Evolutionary conservation across 1,140 invertebrate species (phyloP).

Genomic region (Zophobas morio): DNA sequence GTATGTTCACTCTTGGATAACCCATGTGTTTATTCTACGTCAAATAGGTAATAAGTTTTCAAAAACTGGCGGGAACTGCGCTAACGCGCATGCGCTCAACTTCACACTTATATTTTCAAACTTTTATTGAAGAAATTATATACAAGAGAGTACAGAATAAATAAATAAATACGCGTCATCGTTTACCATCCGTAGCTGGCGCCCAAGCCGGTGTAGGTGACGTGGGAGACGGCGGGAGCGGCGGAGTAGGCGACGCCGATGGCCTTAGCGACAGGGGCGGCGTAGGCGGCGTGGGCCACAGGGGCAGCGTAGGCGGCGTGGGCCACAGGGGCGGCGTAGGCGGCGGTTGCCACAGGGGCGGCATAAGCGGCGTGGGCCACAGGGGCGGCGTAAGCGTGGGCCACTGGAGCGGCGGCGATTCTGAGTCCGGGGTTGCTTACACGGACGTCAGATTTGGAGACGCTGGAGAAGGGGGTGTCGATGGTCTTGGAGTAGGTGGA

Average conservation of each 20-base stretch:
- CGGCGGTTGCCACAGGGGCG: conserved; percentile 73
- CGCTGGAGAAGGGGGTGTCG: conserved; percentile 79
- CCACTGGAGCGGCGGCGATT: conserved; percentile 61
- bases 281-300: conserved; percentile 70
- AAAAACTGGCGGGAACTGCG: no score
- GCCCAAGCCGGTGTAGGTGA: conserved; percentile 69
- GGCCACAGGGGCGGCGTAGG: neutral
- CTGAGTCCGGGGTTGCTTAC: conserved; percentile 75
- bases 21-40: no score
- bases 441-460: conserved; percentile 75
- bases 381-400: conserved; percentile 54
- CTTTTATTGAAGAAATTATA: conserved; percentile 12
- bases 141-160: conserved; percentile 15
- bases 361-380: conserved; percentile 57
- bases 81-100: no score
- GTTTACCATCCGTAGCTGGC: conserved; percentile 42
- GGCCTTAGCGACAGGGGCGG: neutral
- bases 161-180: neutral
- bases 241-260: conserved; percentile 72
- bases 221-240: conserved; percentile 78
- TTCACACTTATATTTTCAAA: neutral
- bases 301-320: conserved; percentile 66
- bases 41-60: no score
- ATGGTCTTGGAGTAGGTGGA: conserved; percentile 77
- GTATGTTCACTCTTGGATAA: no score